Evolutionary conservation across 2,888 invertebrate genomes (phyloP).

Genomic region (Drosophila dives): DNA sequence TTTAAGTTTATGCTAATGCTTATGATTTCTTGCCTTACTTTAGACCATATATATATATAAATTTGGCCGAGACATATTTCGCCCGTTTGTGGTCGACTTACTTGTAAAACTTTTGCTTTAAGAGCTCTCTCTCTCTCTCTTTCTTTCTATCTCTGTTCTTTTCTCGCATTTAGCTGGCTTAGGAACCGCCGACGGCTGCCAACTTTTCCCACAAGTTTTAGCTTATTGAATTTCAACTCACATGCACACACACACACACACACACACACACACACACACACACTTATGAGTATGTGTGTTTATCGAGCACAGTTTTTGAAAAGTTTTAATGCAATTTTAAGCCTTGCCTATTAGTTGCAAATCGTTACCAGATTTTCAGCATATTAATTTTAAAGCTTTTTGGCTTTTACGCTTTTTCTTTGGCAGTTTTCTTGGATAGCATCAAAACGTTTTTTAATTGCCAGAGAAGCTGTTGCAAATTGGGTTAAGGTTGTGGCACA

Average conservation of each 20-base stretch:
- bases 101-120: slow-evolving; percentile 53
- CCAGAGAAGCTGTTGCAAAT: slow-evolving; percentile 54
- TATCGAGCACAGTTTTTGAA: slow-evolving; percentile 41
- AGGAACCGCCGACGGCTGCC: slow-evolving; percentile 40
- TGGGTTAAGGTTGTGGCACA: slow-evolving; percentile 67
- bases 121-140: slow-evolving; percentile 23
- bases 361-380: slow-evolving; percentile 71
- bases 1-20: slow-evolving; percentile 61
- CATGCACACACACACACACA: slow-evolving; percentile 1
- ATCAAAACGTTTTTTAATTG: slow-evolving; percentile 52
- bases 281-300: slow-evolving; percentile 24
- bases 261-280: neutral
- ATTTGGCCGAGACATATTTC: slow-evolving; percentile 25
- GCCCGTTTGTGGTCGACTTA: slow-evolving; percentile 32
- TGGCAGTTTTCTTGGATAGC: slow-evolving; percentile 3
- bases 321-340: slow-evolving; percentile 79
- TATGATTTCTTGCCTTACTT: slow-evolving; percentile 57
- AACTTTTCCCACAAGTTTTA: slow-evolving; percentile 63
- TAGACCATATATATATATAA: neutral
- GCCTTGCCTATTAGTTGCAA: slow-evolving; percentile 74
- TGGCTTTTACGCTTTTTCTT: slow-evolving; percentile 3
- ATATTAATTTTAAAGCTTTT: slow-evolving; percentile 67
- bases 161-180: slow-evolving; percentile 35
- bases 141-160: neutral
- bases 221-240: slow-evolving; percentile 69